phyloP scores from a whole-genome alignment of 92 coral and sea anemone species.

The Pocillopora meandrina region DNA sequence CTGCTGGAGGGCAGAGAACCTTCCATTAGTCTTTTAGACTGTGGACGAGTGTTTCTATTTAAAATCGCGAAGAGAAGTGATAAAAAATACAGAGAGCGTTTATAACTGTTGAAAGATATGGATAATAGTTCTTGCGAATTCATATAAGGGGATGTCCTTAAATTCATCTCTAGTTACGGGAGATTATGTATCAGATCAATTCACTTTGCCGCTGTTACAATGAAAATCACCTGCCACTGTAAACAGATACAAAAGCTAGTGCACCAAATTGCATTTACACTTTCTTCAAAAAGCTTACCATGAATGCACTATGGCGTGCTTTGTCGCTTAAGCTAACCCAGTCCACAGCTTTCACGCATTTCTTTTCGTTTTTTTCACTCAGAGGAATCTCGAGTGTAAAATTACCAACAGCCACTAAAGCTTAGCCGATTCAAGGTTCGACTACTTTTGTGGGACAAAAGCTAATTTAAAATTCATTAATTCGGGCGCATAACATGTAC shows the following conservation, averaged over 20 bases:
- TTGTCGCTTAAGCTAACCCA: neutral
- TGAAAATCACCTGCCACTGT: slow-evolving; percentile 18
- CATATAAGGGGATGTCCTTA: too few species aligned
- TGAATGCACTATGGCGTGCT: neutral
- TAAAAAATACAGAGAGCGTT: neutral
- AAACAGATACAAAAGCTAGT: neutral
- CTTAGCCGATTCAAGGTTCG: neutral
- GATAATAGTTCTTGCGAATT: too few species aligned
- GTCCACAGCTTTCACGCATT: neutral
- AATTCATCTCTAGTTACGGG: neutral
- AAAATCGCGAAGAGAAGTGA: neutral
- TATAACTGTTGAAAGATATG: neutral
- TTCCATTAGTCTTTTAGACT: neutral
- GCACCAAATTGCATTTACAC: neutral
- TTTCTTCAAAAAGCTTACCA: neutral
- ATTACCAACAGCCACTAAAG: neutral
- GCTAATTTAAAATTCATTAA: slow-evolving; percentile 36
- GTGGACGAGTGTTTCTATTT: neutral
- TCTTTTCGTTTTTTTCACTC: too few species aligned
- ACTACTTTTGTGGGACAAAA: neutral
- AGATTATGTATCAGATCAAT: neutral
- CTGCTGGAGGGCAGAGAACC: neutral
- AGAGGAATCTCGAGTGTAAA: neutral
- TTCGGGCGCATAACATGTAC: neutral
- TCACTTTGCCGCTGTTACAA: neutral